Evolutionary conservation across 2,113 vertebrate species (phyloP).

Genomic region (Tachysurus vachellii): DNA sequence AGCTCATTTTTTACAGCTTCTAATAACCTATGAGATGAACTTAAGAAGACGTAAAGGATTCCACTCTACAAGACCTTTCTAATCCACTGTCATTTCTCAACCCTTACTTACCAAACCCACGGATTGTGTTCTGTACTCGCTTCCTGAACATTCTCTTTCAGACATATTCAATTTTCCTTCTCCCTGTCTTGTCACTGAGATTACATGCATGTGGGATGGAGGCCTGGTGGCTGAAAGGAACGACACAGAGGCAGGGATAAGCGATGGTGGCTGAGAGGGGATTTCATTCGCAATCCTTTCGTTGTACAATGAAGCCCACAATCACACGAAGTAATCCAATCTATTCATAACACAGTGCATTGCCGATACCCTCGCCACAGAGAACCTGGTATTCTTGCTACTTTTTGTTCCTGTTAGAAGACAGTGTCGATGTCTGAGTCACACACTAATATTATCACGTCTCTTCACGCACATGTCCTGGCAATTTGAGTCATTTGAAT

Average conservation of each 20-base stretch:
- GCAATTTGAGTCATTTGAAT: slow-evolving; percentile 33
- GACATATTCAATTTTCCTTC: slow-evolving; percentile 60
- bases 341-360: slow-evolving; percentile 44
- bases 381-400: slow-evolving; percentile 37
- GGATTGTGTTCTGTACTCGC: slow-evolving; percentile 42
- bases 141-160: slow-evolving; percentile 53
- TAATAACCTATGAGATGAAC: slow-evolving; percentile 56
- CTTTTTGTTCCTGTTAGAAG: slow-evolving; percentile 56
- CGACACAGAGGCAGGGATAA: slow-evolving; percentile 72
- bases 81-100: slow-evolving; percentile 27
- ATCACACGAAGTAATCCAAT: slow-evolving; percentile 76
- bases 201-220: slow-evolving; percentile 73
- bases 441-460: slow-evolving; percentile 69
- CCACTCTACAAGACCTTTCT: slow-evolving; percentile 22
- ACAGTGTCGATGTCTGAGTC: slow-evolving; percentile 64
- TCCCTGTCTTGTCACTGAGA: slow-evolving; percentile 71
- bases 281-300: slow-evolving; percentile 74
- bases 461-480: slow-evolving; percentile 56
- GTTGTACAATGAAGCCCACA: slow-evolving; percentile 73
- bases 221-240: slow-evolving; percentile 69
- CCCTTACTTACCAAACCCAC: slow-evolving; percentile 2
- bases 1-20: slow-evolving; percentile 49
- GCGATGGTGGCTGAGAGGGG: slow-evolving; percentile 73
- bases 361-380: slow-evolving; percentile 21
- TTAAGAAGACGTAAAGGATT: slow-evolving; percentile 31